phyloP scores from a whole-genome alignment of 2,888 invertebrate species.

The Sabatieria punctata region DNA sequence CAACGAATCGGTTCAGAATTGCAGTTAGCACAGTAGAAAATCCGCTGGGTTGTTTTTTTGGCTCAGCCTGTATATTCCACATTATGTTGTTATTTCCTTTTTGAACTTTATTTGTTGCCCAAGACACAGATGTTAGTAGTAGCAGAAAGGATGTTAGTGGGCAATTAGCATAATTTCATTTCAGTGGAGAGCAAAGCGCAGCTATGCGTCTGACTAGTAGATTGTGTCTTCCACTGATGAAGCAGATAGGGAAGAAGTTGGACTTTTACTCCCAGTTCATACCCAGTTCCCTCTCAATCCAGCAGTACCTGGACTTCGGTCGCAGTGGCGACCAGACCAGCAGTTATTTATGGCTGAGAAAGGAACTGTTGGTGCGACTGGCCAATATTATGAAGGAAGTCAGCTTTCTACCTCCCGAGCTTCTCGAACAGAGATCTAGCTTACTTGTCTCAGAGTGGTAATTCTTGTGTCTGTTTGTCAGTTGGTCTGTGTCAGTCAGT shows the following conservation, averaged over 20 bases:
- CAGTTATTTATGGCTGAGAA: slow-evolving; percentile 79
- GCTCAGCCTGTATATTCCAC: too few species aligned
- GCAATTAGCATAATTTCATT: too few species aligned
- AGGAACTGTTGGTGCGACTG: slow-evolving; percentile 80
- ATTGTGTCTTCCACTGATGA: not conserved
- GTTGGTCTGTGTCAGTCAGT: too few species aligned
- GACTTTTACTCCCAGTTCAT: slow-evolving; percentile 88
- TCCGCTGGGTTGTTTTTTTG: too few species aligned
- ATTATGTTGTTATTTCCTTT: too few species aligned
- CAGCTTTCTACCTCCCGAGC: slow-evolving; percentile 73
- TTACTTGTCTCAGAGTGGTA: slow-evolving; percentile 71
- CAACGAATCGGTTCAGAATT: too few species aligned
- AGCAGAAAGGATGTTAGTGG: too few species aligned
- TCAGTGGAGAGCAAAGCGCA: too few species aligned
- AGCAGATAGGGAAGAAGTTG: slow-evolving; percentile 31
- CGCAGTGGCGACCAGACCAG: slow-evolving; percentile 45
- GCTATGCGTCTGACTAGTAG: not conserved
- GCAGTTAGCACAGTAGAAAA: too few species aligned
- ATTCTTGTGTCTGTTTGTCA: not conserved
- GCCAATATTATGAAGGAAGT: slow-evolving; percentile 99
- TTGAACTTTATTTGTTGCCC: too few species aligned
- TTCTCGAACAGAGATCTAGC: slow-evolving; percentile 81
- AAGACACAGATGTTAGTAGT: too few species aligned
- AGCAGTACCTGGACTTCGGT: slow-evolving; percentile 95
- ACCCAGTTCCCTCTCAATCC: slow-evolving; percentile 81